Evolutionary conservation across 1,140 invertebrate species (phyloP).

Genomic region (Aphelinus certus): DNA sequence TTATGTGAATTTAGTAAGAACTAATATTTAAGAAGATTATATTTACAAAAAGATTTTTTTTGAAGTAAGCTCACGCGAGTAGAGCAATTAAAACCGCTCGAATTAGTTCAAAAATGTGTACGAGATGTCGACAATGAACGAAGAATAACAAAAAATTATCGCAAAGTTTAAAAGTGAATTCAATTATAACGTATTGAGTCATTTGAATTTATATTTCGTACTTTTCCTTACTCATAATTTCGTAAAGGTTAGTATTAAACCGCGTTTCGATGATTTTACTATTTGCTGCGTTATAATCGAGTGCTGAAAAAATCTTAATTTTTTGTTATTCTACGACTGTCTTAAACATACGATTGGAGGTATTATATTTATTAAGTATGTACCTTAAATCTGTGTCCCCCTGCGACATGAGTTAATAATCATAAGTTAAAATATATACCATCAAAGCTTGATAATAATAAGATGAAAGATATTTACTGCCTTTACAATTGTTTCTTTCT

Average conservation of each 20-base stretch:
- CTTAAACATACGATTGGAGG: slow-evolving; percentile 23
- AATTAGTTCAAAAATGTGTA: slow-evolving; percentile 37
- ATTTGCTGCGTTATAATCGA: no score
- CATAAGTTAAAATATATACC: slow-evolving; percentile 35
- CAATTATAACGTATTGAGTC: no score
- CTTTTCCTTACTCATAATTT: no score
- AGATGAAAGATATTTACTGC: slow-evolving; percentile 31
- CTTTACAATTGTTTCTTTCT: slow-evolving; percentile 29
- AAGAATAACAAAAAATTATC: background rate
- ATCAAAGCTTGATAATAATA: slow-evolving; percentile 34
- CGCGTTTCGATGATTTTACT: no score
- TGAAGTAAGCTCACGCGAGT: slow-evolving; percentile 47
- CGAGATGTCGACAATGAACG: background rate
- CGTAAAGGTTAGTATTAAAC: no score
- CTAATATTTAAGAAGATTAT: slow-evolving; percentile 42
- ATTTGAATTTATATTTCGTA: no score
- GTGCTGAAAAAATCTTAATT: no score
- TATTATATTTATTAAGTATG: slow-evolving; percentile 39
- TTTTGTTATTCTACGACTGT: slow-evolving; percentile 9
- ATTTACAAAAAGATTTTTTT: slow-evolving; percentile 40
- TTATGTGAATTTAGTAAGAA: slow-evolving; percentile 68
- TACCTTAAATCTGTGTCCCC: slow-evolving; percentile 34
- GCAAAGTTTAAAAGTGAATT: no score
- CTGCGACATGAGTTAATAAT: slow-evolving; percentile 19
- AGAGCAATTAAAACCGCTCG: slow-evolving; percentile 43